A percentile compares a stretch with the other conserved stretches of the same genome.
These are phyloP conservation scores for Condylura cristata DNA, from an alignment of 2,113 vertebrate species.

Conservation along the genomic window DNA sequence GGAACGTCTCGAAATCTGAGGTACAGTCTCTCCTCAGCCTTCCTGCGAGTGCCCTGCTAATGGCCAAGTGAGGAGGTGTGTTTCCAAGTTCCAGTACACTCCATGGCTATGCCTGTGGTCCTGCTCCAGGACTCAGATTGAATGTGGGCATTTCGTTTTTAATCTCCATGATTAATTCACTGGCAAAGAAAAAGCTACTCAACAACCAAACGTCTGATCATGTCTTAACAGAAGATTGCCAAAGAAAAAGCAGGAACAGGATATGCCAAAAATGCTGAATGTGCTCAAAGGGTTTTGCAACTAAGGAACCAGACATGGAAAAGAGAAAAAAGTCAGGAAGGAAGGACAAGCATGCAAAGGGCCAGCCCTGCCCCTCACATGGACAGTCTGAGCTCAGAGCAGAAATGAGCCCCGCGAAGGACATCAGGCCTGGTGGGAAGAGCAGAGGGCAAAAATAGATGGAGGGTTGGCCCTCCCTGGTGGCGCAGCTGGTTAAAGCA, in stretches of 20 bases:
- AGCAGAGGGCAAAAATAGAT: neutral
- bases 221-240: neutral
- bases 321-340: neutral
- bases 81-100: neutral
- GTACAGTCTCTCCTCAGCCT: accelerated
- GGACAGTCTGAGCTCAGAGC: neutral
- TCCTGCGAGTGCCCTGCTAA: neutral
- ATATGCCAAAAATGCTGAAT: neutral
- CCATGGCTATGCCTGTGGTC: neutral
- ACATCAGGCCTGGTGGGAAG: neutral
- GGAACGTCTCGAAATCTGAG: neutral
- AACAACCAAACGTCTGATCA: neutral
- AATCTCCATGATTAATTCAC: neutral
- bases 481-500: too few relatives aligned
- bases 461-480: too few relatives aligned
- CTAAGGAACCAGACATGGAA: neutral
- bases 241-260: neutral
- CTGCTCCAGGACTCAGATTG: neutral
- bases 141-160: neutral
- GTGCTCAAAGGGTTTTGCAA: neutral
- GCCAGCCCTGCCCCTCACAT: neutral
- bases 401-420: neutral
- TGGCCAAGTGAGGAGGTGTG: neutral
- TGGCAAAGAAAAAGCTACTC: conserved; percentile 15
- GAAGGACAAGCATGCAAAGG: neutral